These are phyloP conservation scores for Galerucella pusilla DNA, from an alignment of 2,888 invertebrate genomes.

Conservation along the genomic window DNA sequence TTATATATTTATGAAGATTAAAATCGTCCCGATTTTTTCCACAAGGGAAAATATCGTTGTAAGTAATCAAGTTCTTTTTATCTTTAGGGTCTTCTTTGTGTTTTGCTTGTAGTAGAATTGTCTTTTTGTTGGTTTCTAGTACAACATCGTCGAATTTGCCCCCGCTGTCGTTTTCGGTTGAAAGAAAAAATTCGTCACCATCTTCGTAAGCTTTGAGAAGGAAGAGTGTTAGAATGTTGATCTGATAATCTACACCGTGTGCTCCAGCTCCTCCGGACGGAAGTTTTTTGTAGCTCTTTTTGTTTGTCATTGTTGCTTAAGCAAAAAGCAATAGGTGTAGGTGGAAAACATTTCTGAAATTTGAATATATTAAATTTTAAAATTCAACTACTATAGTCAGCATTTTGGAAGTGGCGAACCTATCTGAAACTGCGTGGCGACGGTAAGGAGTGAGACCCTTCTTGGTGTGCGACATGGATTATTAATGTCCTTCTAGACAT, in stretches of 20 bases:
- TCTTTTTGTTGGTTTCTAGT: not conserved
- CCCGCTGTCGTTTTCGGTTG: conserved; percentile 3
- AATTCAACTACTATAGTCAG: not conserved
- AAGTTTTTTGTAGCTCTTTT: not conserved
- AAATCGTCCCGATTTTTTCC: not conserved
- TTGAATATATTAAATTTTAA: not conserved
- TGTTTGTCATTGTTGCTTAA: not conserved
- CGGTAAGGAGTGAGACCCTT: too few relatives aligned
- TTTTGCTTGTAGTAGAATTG: conserved; percentile 14
- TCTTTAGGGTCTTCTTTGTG: conserved; percentile 14
- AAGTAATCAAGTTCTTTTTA: not conserved
- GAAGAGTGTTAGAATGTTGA: not conserved
- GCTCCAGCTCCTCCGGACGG: not conserved
- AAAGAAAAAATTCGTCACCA: not conserved
- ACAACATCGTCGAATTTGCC: conserved; percentile 17
- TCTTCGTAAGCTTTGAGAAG: not conserved
- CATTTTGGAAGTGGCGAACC: too few relatives aligned
- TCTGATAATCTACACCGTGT: not conserved
- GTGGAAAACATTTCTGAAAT: not conserved
- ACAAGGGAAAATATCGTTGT: not conserved
- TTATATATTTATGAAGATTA: conserved; percentile 5
- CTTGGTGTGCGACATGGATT: too few relatives aligned
- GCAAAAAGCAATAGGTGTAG: not conserved
- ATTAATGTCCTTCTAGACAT: too few relatives aligned
- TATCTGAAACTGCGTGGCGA: too few relatives aligned